phyloP scores from a whole-genome alignment of 2,113 vertebrate species.

The Pachypanchax playfairii region DNA sequence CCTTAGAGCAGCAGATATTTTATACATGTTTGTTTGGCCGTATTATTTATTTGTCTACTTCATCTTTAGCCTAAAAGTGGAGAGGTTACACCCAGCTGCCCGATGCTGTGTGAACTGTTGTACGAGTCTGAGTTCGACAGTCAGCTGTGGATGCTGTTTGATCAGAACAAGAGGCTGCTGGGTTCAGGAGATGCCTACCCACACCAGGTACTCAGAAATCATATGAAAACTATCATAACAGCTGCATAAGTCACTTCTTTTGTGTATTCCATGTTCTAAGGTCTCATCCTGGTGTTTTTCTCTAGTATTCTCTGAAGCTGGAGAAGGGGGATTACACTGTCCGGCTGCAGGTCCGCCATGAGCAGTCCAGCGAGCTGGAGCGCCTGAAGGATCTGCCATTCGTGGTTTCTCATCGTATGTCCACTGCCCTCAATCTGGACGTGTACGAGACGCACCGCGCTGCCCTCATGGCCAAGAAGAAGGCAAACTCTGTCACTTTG shows the following conservation, averaged over 20 bases:
- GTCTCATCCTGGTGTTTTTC: conserved; percentile 25
- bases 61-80: conserved; percentile 90
- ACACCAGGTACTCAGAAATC: conserved; percentile 91
- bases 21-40: neutral
- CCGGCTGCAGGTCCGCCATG: conserved; percentile 95
- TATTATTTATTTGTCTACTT: conserved; percentile 18
- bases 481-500: conserved; percentile 89
- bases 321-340: conserved; percentile 98
- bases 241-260: too few species aligned
- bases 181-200: conserved; percentile 98
- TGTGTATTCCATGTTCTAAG: too few species aligned
- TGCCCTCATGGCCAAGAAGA: conserved; percentile 95
- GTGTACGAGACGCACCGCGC: conserved; percentile 92
- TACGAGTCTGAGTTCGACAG: conserved; percentile 99
- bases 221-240: too few species aligned
- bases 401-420: conserved; percentile 93
- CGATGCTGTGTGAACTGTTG: conserved; percentile 91
- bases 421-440: conserved; percentile 90
- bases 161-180: conserved; percentile 96
- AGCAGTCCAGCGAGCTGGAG: conserved; percentile 93
- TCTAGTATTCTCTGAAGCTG: conserved; percentile 95
- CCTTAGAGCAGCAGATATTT: neutral
- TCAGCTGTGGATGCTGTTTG: conserved; percentile 97
- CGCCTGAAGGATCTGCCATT: conserved; percentile 96
- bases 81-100: conserved; percentile 97